Conservation (phyloP, 2,113 vertebrate species). For the Amphiprion ocellaris region DNA sequence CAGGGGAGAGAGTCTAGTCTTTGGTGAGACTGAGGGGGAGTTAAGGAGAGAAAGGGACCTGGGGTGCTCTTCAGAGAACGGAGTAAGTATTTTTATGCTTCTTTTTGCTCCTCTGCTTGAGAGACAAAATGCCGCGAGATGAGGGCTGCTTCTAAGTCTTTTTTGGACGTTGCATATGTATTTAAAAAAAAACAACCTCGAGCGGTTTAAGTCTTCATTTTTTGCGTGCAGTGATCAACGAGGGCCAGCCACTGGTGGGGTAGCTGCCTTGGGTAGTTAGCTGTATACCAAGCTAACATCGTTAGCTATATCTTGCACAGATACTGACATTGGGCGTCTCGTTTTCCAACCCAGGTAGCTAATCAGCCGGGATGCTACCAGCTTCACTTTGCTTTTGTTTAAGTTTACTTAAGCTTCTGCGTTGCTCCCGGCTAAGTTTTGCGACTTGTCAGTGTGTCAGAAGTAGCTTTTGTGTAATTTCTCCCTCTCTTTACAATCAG, state of each 20-base stretch:
- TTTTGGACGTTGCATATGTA: slow-evolving; percentile 25
- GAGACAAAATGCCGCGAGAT: not conserved
- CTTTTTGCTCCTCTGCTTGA: not conserved
- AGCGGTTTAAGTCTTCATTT: slow-evolving; percentile 26
- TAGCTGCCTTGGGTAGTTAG: slow-evolving; percentile 63
- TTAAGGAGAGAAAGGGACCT: slow-evolving; percentile 72
- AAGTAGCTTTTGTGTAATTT: slow-evolving; percentile 43
- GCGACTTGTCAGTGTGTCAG: slow-evolving; percentile 58
- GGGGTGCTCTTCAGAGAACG: slow-evolving; percentile 73
- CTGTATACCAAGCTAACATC: slow-evolving; percentile 63
- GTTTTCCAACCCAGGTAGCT: slow-evolving; percentile 49
- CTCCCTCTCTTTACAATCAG: slow-evolving; percentile 29
- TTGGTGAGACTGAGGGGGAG: slow-evolving; percentile 83
- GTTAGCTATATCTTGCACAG: slow-evolving; percentile 67
- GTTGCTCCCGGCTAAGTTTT: slow-evolving; percentile 35
- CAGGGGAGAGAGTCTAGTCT: slow-evolving; percentile 81
- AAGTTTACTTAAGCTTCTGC: not conserved
- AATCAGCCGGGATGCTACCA: slow-evolving; percentile 40
- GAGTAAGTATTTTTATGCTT: slow-evolving; percentile 76
- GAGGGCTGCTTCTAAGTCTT: not conserved
- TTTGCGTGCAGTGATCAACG: slow-evolving; percentile 33
- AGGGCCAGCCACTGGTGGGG: slow-evolving; percentile 69
- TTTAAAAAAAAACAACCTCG: too few species aligned
- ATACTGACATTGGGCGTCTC: slow-evolving; percentile 68
- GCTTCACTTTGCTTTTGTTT: not conserved